Base-by-base conservation (phyloP, 92 coral and sea anemone genomes). In the Phenganax stokvisi region DNA sequence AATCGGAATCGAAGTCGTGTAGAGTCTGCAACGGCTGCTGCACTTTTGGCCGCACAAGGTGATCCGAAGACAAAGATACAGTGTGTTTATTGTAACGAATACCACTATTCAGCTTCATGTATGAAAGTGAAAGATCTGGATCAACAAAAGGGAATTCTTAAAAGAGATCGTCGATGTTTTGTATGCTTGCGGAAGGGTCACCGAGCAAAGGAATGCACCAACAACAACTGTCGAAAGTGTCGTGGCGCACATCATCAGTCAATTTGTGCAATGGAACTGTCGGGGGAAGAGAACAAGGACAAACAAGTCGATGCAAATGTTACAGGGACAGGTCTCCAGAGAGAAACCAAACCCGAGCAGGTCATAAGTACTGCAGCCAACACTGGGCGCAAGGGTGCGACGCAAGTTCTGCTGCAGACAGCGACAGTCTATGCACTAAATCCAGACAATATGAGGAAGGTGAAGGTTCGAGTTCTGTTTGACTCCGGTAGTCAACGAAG, bases 161-260 rank as follows among this genome's bases (percentile, higher is more conserved):
- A 57, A 73, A 9, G 63, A 17, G 60, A 73, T 20, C 9, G 78
- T 25, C 78, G 78, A 30, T 73, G 78, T 31, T 73, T 73, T 57
- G 78, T 73, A 10, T 73, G 78, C 51, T 52, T 73, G n/a, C 58
- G 25, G 51, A 37, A 51, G 51, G 58, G 63, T 73, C 63, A 73
- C 51, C 58, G 58, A 28, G 78, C 78, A 28, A 54, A 17, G 10
- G 78, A 73, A 20, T 73, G 78, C 30, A 53, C 64, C 56, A 79
- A 79, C 51, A 66, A 66, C 20, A 79, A 66, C 31, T 79, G 83
- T 71, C 16, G 75, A 51, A 68, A 79, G 47, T 63, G 83, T 63
- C 73, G 57, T 27, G 83, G 83, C 52, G 44, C 69, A 53, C 83
- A 79, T 62, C 83, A 79, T 66, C 83, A 79, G 64, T 79, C 83